Percentiles rank a stretch among this genome's conserved stretches.
These are phyloP conservation scores for Sialis fuliginosa DNA, from an alignment of 2,888 invertebrate genomes.

Conservation along the genomic window DNA sequence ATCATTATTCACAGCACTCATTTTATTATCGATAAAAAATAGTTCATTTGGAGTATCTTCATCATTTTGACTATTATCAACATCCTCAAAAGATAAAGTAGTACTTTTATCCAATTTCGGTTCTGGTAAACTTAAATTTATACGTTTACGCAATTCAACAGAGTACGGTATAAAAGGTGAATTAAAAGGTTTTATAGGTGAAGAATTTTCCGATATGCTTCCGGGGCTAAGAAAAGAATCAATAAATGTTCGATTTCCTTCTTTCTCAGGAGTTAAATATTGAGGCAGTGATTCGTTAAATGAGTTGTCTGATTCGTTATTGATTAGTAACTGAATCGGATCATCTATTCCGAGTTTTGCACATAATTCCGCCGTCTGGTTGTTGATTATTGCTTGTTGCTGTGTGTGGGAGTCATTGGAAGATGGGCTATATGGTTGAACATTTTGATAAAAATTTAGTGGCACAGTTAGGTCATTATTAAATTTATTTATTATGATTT, in stretches of 20 bases:
- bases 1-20: constrained; percentile 1
- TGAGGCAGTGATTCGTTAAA: neutral
- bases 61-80: neutral
- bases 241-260: neutral
- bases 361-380: constrained; percentile 52
- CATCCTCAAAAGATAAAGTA: neutral
- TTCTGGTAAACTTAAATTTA: constrained; percentile 16
- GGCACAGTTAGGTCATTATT: constrained; percentile 51
- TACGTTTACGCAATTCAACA: constrained; percentile 11
- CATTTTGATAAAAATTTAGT: constrained; percentile 61
- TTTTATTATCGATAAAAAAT: constrained; percentile 1
- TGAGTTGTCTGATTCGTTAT: constrained; percentile 19
- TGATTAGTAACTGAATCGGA: constrained; percentile 48
- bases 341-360: constrained; percentile 58
- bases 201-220: neutral
- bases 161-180: constrained; percentile 4
- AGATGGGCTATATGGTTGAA: constrained; percentile 34
- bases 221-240: neutral
- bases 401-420: constrained; percentile 17
- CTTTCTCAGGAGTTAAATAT: neutral
- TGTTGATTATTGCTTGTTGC: constrained; percentile 34
- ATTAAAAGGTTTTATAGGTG: neutral
- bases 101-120: constrained; percentile 12
- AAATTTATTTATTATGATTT: constrained; percentile 42
- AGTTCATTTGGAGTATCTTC: constrained; percentile 1